phyloP scores from a whole-genome alignment of 2,113 vertebrate genomes.

The Antechinus stuartii region DNA sequence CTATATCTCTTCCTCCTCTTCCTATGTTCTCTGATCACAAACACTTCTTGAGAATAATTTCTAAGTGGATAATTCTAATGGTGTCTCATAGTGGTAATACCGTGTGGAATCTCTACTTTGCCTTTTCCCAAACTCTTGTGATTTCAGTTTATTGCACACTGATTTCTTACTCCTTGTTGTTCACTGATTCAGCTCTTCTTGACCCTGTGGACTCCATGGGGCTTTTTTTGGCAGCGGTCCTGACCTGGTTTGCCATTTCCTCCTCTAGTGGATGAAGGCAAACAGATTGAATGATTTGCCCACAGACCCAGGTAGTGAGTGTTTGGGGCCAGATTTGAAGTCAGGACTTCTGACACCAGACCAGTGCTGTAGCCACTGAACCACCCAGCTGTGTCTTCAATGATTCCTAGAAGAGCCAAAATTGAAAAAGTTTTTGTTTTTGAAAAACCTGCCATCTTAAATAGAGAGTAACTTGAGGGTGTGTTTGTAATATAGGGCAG shows the following conservation, averaged over 20 bases:
- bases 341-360: background rate
- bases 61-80: background rate
- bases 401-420: background rate
- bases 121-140: background rate
- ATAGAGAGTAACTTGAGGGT: background rate
- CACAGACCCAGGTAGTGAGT: background rate
- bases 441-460: background rate
- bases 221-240: background rate
- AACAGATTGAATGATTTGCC: background rate
- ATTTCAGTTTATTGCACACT: slow-evolving; percentile 17
- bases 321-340: background rate
- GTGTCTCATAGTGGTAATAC: slow-evolving; percentile 16
- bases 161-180: background rate
- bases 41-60: background rate
- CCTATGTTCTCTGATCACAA: slow-evolving; percentile 39
- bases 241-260: background rate
- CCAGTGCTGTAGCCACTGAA: background rate
- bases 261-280: background rate
- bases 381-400: background rate
- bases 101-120: slow-evolving; percentile 30
- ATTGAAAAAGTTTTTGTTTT: background rate
- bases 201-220: background rate
- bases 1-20: background rate
- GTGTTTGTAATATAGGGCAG: background rate
- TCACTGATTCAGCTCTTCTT: background rate